Evolutionary conservation across 2,888 invertebrate species (phyloP).

Genomic region (Gortyna flavago): DNA sequence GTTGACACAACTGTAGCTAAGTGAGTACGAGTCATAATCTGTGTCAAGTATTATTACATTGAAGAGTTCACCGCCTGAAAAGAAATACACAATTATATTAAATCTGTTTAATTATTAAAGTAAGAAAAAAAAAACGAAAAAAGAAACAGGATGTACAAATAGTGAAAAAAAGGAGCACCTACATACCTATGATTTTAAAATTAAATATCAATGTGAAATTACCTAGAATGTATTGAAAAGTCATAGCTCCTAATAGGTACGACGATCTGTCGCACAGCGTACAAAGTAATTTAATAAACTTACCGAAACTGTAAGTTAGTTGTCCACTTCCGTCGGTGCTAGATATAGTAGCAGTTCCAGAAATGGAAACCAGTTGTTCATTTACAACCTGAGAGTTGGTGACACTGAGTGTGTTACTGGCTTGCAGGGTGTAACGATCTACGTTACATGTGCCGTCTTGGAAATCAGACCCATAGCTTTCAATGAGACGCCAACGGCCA

Average conservation of each 20-base stretch:
- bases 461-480: conserved; percentile 90
- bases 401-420: conserved; percentile 69
- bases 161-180: not conserved
- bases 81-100: not conserved
- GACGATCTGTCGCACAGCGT: not conserved
- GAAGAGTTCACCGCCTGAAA: conserved; percentile 55
- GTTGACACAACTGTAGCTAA: conserved; percentile 90
- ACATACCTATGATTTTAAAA: not conserved
- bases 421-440: conserved; percentile 86
- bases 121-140: not conserved
- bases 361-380: conserved; percentile 84
- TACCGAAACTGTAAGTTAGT: conserved; percentile 86
- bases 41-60: conserved; percentile 81
- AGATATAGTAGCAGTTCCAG: conserved; percentile 84
- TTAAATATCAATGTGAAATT: not conserved
- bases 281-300: conserved; percentile 22
- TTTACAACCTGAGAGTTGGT: conserved; percentile 79
- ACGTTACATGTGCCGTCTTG: conserved; percentile 91
- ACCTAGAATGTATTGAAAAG: not conserved
- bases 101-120: not conserved
- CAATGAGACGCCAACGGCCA: conserved; percentile 90
- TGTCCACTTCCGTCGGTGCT: conserved; percentile 86
- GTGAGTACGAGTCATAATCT: conserved; percentile 90
- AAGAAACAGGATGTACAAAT: not conserved
- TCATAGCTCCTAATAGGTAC: too few relatives aligned